These are phyloP conservation scores for Halocynthia aurantium DNA, from an alignment of 23 tunicate genomes.

Conservation along the genomic window DNA sequence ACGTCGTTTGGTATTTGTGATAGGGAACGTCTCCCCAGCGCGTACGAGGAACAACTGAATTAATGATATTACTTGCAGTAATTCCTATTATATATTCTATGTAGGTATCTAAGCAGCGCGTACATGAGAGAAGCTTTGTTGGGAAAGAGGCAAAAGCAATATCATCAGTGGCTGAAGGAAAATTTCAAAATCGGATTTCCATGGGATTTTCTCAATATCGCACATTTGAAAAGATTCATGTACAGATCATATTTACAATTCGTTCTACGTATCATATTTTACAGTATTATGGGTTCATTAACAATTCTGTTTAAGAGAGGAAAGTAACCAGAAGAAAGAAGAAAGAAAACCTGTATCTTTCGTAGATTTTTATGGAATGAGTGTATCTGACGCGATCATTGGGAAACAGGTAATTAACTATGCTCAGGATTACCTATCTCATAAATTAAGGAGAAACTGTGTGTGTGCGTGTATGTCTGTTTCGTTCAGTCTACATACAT, in stretches of 20 bases:
- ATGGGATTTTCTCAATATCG: conserved; percentile 27
- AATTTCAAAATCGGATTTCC: conserved; percentile 2
- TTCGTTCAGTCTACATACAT: not conserved
- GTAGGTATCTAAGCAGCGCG: conserved; percentile 52
- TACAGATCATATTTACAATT: conserved; percentile 5
- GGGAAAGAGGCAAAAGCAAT: conserved; percentile 11
- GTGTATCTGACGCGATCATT: conserved; percentile 1
- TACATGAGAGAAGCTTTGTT: conserved; percentile 35
- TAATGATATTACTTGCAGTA: too few species aligned
- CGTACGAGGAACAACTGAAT: not conserved
- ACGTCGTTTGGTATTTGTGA: too few species aligned
- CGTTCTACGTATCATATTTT: not conserved
- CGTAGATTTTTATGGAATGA: conserved; percentile 37
- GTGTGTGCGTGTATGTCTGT: too few species aligned
- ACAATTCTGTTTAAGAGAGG: not conserved
- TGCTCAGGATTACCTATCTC: not conserved
- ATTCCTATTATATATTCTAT: not conserved
- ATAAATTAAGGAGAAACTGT: not conserved
- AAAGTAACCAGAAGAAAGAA: conserved; percentile 5
- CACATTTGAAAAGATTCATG: conserved; percentile 19
- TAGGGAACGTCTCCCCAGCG: not conserved
- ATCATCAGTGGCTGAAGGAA: conserved; percentile 33
- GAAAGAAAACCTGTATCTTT: conserved; percentile 25
- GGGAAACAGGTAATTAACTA: conserved; percentile 25
- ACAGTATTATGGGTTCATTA: not conserved